Evolutionary conservation across 1,140 invertebrate species (phyloP).

Genomic region (Centruroides vittatus): DNA sequence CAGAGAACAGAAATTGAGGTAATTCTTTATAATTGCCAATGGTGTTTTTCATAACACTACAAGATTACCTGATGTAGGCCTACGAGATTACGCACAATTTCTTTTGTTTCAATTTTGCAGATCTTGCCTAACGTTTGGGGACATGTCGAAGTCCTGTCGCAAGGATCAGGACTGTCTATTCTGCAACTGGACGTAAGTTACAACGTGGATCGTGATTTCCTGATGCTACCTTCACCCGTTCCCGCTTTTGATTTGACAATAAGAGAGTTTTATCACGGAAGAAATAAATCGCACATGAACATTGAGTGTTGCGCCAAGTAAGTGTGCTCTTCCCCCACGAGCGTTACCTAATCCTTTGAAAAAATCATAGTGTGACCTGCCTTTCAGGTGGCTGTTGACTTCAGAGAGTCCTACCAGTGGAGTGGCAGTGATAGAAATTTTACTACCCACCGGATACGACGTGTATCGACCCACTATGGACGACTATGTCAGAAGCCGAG

Average conservation of each 20-base stretch:
- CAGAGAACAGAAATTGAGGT: constrained; percentile 16
- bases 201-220: constrained; percentile 39
- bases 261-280: constrained; percentile 30
- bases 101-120: constrained; percentile 18
- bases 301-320: constrained; percentile 35
- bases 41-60: too few relatives aligned
- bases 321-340: constrained; percentile 6
- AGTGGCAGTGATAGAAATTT: constrained; percentile 39
- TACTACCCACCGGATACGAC: constrained; percentile 42
- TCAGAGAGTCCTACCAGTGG: constrained; percentile 28
- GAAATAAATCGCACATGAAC: constrained; percentile 42
- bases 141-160: constrained; percentile 35
- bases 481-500: constrained; percentile 23
- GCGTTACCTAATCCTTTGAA: neutral
- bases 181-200: constrained; percentile 40
- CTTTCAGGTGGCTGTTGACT: constrained; percentile 25
- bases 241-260: constrained; percentile 34
- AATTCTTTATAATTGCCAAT: neutral
- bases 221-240: constrained; percentile 34
- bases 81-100: too few relatives aligned
- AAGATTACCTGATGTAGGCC: too few relatives aligned
- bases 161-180: constrained; percentile 41
- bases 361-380: neutral
- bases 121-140: constrained; percentile 38
- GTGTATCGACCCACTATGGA: constrained; percentile 39